Percentiles rank a stretch among this genome's conserved stretches.
Conservation (phyloP, 2,113 vertebrate genomes). For the Notothenia coriiceps region DNA sequence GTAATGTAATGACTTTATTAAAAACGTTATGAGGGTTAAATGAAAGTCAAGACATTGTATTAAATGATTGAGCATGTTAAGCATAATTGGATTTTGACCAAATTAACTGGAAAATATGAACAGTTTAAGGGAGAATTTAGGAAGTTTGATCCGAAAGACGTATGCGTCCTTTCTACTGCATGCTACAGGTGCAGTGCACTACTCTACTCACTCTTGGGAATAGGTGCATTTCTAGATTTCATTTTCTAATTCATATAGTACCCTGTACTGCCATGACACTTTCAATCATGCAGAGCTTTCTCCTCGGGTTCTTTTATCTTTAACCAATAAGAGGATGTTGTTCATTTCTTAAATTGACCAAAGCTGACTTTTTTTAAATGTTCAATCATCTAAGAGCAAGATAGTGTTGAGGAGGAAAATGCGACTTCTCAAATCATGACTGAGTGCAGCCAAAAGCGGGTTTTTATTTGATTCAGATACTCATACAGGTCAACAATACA, state of each 20-base stretch:
- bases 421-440: too few species aligned
- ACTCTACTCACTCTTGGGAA: neutral
- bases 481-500: too few species aligned
- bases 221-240: neutral
- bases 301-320: neutral
- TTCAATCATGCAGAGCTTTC: neutral
- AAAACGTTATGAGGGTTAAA: neutral
- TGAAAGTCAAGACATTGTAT: neutral
- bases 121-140: neutral
- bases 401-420: too few species aligned
- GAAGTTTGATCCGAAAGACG: neutral
- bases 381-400: too few species aligned
- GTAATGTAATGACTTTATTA: neutral
- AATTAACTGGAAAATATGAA: neutral
- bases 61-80: neutral
- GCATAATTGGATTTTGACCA: neutral
- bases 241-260: neutral
- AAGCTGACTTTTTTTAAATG: too few species aligned
- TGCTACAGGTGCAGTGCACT: neutral
- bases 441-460: too few species aligned
- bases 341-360: too few species aligned
- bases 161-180: neutral
- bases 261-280: neutral
- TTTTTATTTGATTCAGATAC: too few species aligned
- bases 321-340: too few species aligned